phyloP scores from a whole-genome alignment of 2,888 invertebrate species.

The Orchestes rusci region DNA sequence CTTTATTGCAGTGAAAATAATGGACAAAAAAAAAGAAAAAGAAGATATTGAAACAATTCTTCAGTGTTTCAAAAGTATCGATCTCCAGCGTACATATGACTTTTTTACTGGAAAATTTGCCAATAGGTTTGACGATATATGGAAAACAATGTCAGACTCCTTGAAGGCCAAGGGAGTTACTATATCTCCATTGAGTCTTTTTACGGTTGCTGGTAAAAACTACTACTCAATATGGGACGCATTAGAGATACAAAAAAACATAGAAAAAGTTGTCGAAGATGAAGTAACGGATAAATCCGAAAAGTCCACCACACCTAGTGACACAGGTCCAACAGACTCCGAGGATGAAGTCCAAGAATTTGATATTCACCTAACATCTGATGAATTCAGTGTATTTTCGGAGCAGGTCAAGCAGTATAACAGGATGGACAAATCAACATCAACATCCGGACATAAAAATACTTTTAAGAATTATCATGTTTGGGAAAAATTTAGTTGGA shows the following conservation, averaged over 20 bases:
- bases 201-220: conserved; percentile 1
- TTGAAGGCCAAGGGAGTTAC: too few species aligned
- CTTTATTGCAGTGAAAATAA: too few species aligned
- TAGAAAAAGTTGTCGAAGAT: not conserved
- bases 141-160: too few species aligned
- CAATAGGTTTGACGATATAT: too few species aligned
- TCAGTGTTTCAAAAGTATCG: too few species aligned
- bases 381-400: conserved; percentile 2
- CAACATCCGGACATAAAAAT: not conserved
- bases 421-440: not conserved
- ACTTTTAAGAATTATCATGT: not conserved
- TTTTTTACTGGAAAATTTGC: too few species aligned
- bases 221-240: conserved; percentile 1
- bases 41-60: too few species aligned
- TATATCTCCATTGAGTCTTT: conserved; percentile 2
- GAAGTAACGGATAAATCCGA: not conserved
- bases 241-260: not conserved
- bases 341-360: conserved; percentile 2
- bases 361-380: not conserved
- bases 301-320: conserved; percentile 2
- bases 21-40: too few species aligned
- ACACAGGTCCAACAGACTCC: not conserved
- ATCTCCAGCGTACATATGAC: too few species aligned
- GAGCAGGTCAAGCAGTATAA: conserved; percentile 2
- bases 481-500: conserved; percentile 1